Conservation (phyloP, 2,888 invertebrate species). For the Horisme vitalbata region DNA sequence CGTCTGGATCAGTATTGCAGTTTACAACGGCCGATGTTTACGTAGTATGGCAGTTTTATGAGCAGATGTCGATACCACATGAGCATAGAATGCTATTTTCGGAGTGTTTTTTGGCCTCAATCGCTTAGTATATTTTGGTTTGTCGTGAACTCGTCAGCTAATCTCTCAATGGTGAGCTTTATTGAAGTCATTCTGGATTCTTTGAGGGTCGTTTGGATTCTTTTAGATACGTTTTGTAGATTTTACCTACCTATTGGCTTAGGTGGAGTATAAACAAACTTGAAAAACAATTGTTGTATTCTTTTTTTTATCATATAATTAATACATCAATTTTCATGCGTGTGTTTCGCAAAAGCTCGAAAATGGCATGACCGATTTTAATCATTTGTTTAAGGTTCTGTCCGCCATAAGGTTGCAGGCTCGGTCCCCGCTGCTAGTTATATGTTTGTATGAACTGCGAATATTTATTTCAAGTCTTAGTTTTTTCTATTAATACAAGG, state of each 20-base stretch:
- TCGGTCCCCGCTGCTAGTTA: too few species aligned
- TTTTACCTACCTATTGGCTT: conserved; percentile 5
- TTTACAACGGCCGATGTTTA: conserved; percentile 50
- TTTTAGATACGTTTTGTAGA: conserved; percentile 15
- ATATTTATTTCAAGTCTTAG: too few species aligned
- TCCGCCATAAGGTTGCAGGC: too few species aligned
- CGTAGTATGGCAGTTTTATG: conserved; percentile 53
- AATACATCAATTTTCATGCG: too few species aligned
- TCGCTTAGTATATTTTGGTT: conserved; percentile 11
- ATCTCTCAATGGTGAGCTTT: conserved; percentile 29
- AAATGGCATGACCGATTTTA: too few species aligned
- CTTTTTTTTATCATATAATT: too few species aligned
- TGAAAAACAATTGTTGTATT: too few species aligned
- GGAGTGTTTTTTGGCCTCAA: conserved; percentile 23
- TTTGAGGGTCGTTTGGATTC: conserved; percentile 25
- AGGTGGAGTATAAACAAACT: background rate
- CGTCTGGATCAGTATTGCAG: conserved; percentile 23
- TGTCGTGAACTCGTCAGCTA: conserved; percentile 11
- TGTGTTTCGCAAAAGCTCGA: too few species aligned
- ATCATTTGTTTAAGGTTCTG: too few species aligned
- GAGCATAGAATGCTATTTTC: conserved; percentile 21
- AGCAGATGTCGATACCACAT: conserved; percentile 51
- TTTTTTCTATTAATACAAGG: too few species aligned
- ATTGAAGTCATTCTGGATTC: conserved; percentile 23
- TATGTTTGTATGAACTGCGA: too few species aligned